These are phyloP conservation scores for Cariama cristata DNA, from an alignment of 2,113 vertebrate genomes.

Conservation along the genomic window DNA sequence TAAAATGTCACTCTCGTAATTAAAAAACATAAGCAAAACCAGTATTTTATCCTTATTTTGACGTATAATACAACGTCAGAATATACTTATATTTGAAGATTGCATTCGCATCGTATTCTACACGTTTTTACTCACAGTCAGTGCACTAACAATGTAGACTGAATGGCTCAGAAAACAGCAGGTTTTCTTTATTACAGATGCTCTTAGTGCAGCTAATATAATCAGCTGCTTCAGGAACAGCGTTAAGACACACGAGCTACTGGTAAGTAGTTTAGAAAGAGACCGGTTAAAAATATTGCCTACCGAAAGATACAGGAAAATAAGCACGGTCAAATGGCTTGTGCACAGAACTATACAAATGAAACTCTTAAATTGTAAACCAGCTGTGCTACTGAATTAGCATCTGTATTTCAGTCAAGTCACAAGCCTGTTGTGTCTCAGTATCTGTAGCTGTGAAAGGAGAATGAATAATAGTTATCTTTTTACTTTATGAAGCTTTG, in stretches of 20 bases:
- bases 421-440: background rate
- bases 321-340: background rate
- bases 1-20: background rate
- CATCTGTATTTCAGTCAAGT: background rate
- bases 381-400: background rate
- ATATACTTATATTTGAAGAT: background rate
- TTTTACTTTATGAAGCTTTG: background rate
- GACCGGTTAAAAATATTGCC: background rate
- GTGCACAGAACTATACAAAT: background rate
- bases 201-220: background rate
- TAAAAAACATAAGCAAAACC: background rate
- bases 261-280: background rate
- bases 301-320: background rate
- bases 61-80: background rate
- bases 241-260: background rate
- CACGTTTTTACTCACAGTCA: background rate
- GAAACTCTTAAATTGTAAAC: background rate
- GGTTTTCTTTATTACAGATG: background rate
- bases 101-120: background rate
- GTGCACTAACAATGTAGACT: background rate
- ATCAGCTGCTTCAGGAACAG: background rate
- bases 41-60: background rate
- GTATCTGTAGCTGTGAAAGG: background rate
- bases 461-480: background rate
- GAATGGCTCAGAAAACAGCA: conserved; percentile 13